Base-by-base conservation (phyloP, 2,888 invertebrate genomes). In the Andricus quercusramuli region DNA sequence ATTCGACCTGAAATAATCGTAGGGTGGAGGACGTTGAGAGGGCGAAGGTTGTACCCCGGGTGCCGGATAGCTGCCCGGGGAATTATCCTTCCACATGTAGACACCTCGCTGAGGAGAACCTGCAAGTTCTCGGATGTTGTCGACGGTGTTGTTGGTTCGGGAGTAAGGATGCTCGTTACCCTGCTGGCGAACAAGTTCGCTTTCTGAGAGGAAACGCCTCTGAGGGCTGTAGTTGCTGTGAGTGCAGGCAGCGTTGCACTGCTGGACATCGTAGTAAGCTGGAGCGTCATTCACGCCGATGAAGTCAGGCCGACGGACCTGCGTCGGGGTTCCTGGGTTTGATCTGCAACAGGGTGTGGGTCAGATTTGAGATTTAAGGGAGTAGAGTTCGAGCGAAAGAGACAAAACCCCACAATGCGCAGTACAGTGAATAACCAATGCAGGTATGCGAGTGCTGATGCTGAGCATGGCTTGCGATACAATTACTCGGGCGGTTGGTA, bases 291-390 rank as follows among this genome's bases (percentile, higher is more conserved):
- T 85, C 87, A 97, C 96, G 89, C 96, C 96, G 92, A 97, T 97
- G 94, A 97, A 97, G 94, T 97, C 97, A 81, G 97, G 97, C 87
- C 97, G 95, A 90, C 97, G 95, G 88, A 97, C 96, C 94, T 97
- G 97, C 90, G 97, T 97, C 90, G 98, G 98, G 90, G 97, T 97
- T 92, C 97, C 97, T 89, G 97, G 98, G 94, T 97, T 97, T 89
- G 97, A 97, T 95, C 97, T 97, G 95, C 44, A 91, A 91, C 85
- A 90, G 74, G 59, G 32, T 13, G 15, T 25, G 17, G 64, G 5
- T 65, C 25, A 70, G 51, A 74, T 37, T 37, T 74, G n/a, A 6
- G 20, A 56, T 32, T 74, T 32, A 8, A 74, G 15, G 32, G 70
- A 13, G 13, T 47, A 29, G 11, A n/a, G 74, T 29, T 74, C 20